phyloP scores from a whole-genome alignment of 2,113 vertebrate species.

The Bubalus kerabau region DNA sequence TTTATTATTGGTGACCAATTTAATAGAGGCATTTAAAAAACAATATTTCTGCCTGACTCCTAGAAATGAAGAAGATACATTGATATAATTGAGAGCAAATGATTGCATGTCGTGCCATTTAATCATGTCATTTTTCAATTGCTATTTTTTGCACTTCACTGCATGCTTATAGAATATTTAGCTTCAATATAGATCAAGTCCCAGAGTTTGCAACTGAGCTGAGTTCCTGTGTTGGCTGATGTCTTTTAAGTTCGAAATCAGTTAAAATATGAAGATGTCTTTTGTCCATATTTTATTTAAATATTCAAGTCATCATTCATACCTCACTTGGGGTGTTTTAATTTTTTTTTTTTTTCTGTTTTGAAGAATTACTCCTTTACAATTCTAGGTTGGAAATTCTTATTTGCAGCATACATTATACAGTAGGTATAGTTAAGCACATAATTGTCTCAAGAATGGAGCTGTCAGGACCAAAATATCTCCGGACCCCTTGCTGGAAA shows the following conservation, averaged over 20 bases:
- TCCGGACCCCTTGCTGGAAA: background rate
- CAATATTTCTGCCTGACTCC: constrained; percentile 88
- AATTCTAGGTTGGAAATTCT: constrained; percentile 13
- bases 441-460: background rate
- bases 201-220: constrained; percentile 69
- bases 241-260: constrained; percentile 79
- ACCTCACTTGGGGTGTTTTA: constrained; percentile 57
- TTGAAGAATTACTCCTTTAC: constrained; percentile 62
- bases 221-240: constrained; percentile 67
- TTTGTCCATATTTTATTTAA: constrained; percentile 74
- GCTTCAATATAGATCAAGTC: constrained; percentile 82
- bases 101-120: constrained; percentile 87
- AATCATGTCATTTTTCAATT: constrained; percentile 90
- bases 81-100: constrained; percentile 89
- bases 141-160: constrained; percentile 84
- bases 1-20: constrained; percentile 88
- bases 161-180: constrained; percentile 85
- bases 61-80: constrained; percentile 87
- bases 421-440: constrained; percentile 1
- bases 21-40: constrained; percentile 90
- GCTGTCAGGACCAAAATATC: background rate
- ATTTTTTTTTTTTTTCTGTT: constrained; percentile 65
- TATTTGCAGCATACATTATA: constrained; percentile 33
- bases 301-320: constrained; percentile 68
- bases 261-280: constrained; percentile 58